phyloP scores from a whole-genome alignment of 2,113 vertebrate species.

The Bubo blakistoni region DNA sequence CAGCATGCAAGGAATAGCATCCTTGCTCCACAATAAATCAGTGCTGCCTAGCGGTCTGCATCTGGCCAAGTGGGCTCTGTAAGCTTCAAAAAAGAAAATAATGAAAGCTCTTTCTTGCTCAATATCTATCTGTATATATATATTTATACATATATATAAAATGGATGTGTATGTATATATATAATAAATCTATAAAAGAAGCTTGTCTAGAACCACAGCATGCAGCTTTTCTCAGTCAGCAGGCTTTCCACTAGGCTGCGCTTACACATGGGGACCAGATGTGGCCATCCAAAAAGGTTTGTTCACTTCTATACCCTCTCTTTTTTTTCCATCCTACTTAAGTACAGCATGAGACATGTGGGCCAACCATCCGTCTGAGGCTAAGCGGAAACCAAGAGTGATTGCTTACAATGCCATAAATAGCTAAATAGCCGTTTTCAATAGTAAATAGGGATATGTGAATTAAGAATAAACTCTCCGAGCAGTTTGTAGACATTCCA shows the following conservation, averaged over 20 bases:
- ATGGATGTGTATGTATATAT: neutral
- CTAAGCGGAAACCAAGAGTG: neutral
- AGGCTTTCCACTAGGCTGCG: neutral
- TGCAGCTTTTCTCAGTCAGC: neutral
- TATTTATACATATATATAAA: neutral
- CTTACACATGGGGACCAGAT: constrained; percentile 33
- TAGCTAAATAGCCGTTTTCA: neutral
- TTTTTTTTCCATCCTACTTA: neutral
- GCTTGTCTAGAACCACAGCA: neutral
- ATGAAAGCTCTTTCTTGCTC: neutral
- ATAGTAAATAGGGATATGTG: neutral
- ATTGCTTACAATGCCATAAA: neutral
- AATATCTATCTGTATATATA: neutral
- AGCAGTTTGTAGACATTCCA: constrained; percentile 21
- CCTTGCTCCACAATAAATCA: neutral
- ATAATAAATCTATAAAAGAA: neutral
- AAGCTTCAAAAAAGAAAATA: neutral
- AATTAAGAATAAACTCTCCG: neutral
- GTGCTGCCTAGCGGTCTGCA: neutral
- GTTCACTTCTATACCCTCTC: neutral
- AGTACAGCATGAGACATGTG: neutral
- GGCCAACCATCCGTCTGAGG: neutral
- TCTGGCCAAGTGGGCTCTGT: neutral
- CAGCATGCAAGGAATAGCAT: neutral
- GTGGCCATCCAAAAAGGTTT: neutral